Conservation (phyloP, 2,113 vertebrate species). For the Aptenodytes forsteri region DNA sequence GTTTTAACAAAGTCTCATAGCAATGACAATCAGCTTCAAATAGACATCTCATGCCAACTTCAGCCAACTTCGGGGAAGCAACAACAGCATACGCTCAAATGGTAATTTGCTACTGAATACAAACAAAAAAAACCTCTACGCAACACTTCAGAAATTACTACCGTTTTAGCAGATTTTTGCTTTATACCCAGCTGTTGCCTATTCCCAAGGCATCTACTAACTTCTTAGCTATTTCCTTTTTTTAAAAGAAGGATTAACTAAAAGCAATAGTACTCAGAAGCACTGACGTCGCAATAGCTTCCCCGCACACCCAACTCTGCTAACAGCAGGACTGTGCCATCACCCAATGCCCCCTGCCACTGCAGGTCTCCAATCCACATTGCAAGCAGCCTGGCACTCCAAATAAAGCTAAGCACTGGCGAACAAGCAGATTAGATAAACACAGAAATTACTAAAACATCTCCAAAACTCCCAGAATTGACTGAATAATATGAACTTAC, state of each 20-base stretch:
- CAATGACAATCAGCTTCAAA: background rate
- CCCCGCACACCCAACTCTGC: background rate
- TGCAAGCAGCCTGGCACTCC: background rate
- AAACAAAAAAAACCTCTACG: background rate
- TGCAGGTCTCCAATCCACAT: background rate
- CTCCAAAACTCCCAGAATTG: background rate
- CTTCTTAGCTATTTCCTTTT: background rate
- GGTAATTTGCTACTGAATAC: background rate
- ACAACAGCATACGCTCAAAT: background rate
- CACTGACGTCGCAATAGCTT: background rate
- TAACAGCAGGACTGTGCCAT: background rate
- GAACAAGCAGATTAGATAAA: background rate
- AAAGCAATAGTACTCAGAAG: background rate
- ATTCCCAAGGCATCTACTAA: background rate
- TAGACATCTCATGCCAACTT: background rate
- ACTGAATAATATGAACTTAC: background rate
- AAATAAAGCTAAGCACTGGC: background rate
- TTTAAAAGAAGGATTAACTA: background rate
- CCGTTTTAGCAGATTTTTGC: background rate
- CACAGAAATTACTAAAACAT: background rate
- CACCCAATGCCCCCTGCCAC: background rate
- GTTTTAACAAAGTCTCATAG: background rate
- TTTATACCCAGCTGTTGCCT: background rate
- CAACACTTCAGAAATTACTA: background rate
- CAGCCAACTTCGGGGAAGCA: background rate